These are phyloP conservation scores for Alitta virens DNA, from an alignment of 2,888 invertebrate species.

Conservation along the genomic window DNA sequence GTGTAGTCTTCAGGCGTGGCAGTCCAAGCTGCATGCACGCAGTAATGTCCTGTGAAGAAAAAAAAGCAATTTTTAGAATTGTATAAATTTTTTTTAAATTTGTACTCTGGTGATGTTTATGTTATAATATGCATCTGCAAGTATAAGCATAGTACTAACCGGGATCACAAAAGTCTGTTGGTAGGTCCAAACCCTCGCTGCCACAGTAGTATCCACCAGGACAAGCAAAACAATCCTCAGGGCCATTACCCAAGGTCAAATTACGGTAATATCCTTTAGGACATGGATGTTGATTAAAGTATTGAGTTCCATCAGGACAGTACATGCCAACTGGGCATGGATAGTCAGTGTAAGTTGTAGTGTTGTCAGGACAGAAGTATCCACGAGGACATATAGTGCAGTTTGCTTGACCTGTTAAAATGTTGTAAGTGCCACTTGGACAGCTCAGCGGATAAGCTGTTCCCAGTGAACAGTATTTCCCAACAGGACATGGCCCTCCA, in stretches of 20 bases:
- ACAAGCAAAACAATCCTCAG: constrained; percentile 45
- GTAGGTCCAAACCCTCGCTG: constrained; percentile 36
- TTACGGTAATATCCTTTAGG: constrained; percentile 44
- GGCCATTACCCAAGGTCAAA: constrained; percentile 33
- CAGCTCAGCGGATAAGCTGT: constrained; percentile 48
- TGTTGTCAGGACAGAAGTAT: constrained; percentile 50
- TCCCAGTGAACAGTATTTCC: constrained; percentile 51
- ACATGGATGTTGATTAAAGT: constrained; percentile 41
- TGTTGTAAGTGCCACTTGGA: constrained; percentile 50
- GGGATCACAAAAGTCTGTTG: constrained; percentile 42
- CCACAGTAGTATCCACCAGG: constrained; percentile 48
- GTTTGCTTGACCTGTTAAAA: constrained; percentile 40
- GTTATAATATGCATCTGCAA: not conserved
- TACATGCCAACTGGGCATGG: constrained; percentile 45
- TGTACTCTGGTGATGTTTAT: not conserved
- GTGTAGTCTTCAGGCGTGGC: constrained; percentile 41
- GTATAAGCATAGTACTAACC: constrained; percentile 32
- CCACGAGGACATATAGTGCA: constrained; percentile 47
- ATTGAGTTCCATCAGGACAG: constrained; percentile 45
- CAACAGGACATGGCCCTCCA: constrained; percentile 50
- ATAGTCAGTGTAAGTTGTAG: constrained; percentile 35
- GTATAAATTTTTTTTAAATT: not conserved
- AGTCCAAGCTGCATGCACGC: constrained; percentile 41
- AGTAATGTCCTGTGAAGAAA: constrained; percentile 42
- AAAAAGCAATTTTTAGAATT: not conserved